Percentiles rank a stretch among this genome's conserved stretches.
Conservation (phyloP, 2,888 invertebrate genomes). For the Dolichomitus sp. region DNA sequence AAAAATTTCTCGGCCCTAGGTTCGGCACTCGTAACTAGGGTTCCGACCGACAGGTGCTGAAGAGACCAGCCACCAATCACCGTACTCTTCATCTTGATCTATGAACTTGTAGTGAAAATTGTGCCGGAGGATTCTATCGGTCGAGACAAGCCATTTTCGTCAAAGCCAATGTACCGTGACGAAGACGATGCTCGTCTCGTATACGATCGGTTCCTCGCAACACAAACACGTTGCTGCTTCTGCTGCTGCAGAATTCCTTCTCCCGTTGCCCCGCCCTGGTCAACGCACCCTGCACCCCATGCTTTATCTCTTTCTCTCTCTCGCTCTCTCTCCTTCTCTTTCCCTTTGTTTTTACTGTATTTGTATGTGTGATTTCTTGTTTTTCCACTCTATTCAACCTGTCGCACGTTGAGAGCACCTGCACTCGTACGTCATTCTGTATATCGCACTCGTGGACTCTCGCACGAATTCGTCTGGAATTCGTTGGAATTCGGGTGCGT, state of each 20-base stretch:
- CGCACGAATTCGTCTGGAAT: constrained; percentile 47
- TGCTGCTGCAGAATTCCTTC: constrained; percentile 44
- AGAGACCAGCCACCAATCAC: constrained; percentile 83
- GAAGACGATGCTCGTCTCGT: constrained; percentile 7
- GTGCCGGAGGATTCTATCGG: constrained; percentile 36
- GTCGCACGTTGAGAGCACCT: constrained; percentile 43
- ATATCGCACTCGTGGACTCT: constrained; percentile 20
- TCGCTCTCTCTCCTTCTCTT: constrained; percentile 12
- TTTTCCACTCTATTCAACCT: constrained; percentile 31
- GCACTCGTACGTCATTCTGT: constrained; percentile 33
- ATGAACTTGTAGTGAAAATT: constrained; percentile 57
- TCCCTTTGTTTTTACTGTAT: constrained; percentile 27
- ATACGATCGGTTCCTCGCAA: constrained; percentile 30
- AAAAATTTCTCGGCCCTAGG: constrained; percentile 84
- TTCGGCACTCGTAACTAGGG: constrained; percentile 86
- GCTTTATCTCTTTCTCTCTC: constrained; percentile 23
- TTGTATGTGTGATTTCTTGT: constrained; percentile 34
- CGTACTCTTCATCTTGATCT: constrained; percentile 76
- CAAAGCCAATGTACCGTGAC: constrained; percentile 14
- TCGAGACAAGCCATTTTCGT: constrained; percentile 39
- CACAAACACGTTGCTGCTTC: constrained; percentile 50
- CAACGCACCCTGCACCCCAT: constrained; percentile 69
- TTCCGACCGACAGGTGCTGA: constrained; percentile 84
- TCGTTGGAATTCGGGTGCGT: constrained; percentile 50
- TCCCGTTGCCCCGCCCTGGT: constrained; percentile 61